Evolutionary conservation across 2,797 vertebrate species (phyloP).

Genomic region (Chrysocyon brachyurus): DNA sequence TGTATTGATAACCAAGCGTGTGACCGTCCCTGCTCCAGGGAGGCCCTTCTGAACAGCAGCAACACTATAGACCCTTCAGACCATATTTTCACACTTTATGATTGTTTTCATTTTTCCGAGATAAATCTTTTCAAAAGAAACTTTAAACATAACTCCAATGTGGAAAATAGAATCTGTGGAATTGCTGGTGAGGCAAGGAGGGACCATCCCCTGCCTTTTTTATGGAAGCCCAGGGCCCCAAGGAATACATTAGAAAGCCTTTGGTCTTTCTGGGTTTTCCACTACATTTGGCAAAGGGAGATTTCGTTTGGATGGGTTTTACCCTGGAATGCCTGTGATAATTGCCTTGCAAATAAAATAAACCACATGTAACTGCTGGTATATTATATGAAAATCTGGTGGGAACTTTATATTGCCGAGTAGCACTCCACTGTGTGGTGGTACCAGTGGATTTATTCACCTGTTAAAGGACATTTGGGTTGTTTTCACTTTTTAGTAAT

Average conservation of each 20-base stretch:
- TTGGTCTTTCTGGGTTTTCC: conserved; percentile 2
- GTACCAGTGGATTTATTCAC: not conserved
- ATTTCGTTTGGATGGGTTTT: not conserved
- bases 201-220: not conserved
- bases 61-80: not conserved
- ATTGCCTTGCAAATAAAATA: not conserved
- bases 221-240: not conserved
- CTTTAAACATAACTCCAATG: not conserved
- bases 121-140: conserved; percentile 22
- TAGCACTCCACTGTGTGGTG: not conserved
- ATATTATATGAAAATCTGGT: not conserved
- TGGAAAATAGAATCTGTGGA: not conserved
- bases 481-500: not conserved
- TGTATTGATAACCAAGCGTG: not conserved
- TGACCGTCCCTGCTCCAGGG: not conserved
- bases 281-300: not conserved
- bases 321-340: not conserved
- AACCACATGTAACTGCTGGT: not conserved
- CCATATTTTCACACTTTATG: not conserved
- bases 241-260: conserved; percentile 24
- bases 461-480: not conserved
- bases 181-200: not conserved
- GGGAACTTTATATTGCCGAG: not conserved
- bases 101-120: not conserved
- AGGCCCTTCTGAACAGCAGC: not conserved